Base-by-base conservation (phyloP, 2,113 vertebrate species). In the Crotophaga sulcirostris region DNA sequence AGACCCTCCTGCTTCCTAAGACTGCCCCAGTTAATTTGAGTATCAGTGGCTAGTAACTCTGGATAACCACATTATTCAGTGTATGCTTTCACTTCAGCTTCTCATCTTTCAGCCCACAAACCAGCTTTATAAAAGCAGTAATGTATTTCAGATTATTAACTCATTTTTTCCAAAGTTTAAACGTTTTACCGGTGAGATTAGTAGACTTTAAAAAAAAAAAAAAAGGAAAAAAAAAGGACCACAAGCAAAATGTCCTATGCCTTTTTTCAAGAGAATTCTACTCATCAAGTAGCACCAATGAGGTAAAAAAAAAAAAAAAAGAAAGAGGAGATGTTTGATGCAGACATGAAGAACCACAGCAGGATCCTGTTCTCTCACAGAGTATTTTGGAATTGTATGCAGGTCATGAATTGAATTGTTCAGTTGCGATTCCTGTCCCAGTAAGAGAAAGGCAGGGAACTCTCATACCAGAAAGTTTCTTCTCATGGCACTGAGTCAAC, bases 321-420 rank as follows among this genome's bases (percentile, higher is more conserved):
- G n/a, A 70, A 82, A 56, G 28, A 25, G 52, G 44, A 28, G 33
- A 45, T 13, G 0, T 14, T 56, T 72, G 64, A 59, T 68, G 72
- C 26, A 84, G 78, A 11, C 33, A 31, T 19, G 36, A 67, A 66
- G 29, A 89, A 52, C 16, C 68, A 72, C 31, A 68, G 59, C 52
- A 83, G 70, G 13, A 70, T 19, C 3, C 2, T 21, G 10, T 12
- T n/a, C 13, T 88, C 49, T 59, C 5, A 3, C 0, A 0, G 25
- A 23, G 58, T 21, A 40, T 81, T 91, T 84, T 38, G n/a, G 74
- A 79, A 73, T 16, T 28, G 4, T 4, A 19, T 19, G 54, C 54
- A 0, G 40, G 51, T 51, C 76, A 69, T 26, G 11, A 66, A 73
- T 25, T 26, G 11, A 66, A 73, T 25, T 58, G 21, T 36, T 73